Base-by-base conservation (phyloP, 2,797 vertebrate genomes). In the Okamejei kenojei region DNA sequence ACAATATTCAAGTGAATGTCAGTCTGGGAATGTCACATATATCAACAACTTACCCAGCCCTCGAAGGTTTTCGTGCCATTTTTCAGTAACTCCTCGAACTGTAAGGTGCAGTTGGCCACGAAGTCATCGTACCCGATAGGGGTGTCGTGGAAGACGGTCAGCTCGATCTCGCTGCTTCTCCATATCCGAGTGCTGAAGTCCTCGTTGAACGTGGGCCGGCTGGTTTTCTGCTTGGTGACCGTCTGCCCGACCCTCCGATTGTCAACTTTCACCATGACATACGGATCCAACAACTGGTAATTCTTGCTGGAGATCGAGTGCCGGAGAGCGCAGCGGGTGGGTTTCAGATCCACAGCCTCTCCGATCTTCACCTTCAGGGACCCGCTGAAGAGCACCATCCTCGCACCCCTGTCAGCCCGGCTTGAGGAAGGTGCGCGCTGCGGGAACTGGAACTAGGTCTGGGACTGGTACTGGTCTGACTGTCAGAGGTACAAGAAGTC, bases 101-200 rank as follows among this genome's bases (percentile, higher is more conserved):
- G 96, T 93, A 99, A 95, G 76, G 95, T 97, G 95, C 98, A 99
- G 96, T 99, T 99, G 94, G 98, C 98, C 95, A 99, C 98, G 15
- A 99, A 99, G 96, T 99, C 98, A 91, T 99, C 99, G 79, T 99
- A 99, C 29, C 98, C 98, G 80, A 99, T 97, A 0, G 98, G 98
- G 13, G 98, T 98, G 94, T 98, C 98, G 88, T 99, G 98, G 95
- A 99, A 99, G 6, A 99, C 98, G 0, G 98, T 97, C 94, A 99
- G 94, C 95, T 99, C 98, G n/a, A 99, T 95, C 90, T 97, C 97
- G 0, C 95, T 96, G 1, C 97, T 98, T 76, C 98, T 95, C 82
- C 94, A 97, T 73, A 99, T 98, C 58, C 97, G 97, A 61, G 97
- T 95, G 61, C 96, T 96, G 96, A 99, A 99, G 95, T 99, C 98